Evolutionary conservation across 2,113 vertebrate species (phyloP).

Genomic region (Cavia porcellus): DNA sequence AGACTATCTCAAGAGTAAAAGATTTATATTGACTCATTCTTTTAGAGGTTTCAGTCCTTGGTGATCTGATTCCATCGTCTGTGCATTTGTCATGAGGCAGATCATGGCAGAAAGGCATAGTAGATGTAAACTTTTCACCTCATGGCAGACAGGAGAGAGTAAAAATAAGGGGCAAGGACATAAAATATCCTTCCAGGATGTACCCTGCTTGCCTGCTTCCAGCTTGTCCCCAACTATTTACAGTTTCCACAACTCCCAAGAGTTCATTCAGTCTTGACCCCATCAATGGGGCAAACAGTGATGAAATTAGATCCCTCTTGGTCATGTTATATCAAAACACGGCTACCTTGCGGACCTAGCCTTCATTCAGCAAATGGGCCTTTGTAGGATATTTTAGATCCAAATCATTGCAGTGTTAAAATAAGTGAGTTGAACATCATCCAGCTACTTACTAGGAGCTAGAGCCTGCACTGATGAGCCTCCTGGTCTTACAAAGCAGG

Average conservation of each 20-base stretch:
- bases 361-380: background rate
- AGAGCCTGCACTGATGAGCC: background rate
- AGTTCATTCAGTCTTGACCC: background rate
- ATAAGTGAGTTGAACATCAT: background rate
- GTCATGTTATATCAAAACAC: background rate
- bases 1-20: no score
- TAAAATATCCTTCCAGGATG: no score
- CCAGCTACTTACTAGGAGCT: rapidly evolving
- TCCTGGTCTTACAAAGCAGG: background rate
- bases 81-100: background rate
- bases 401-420: background rate
- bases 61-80: background rate
- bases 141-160: background rate
- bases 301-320: background rate
- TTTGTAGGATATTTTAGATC: background rate
- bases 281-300: background rate
- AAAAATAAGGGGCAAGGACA: background rate
- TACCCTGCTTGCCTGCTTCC: background rate
- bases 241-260: background rate
- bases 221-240: rapidly evolving
- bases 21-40: background rate
- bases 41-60: background rate
- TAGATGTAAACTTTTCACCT: background rate
- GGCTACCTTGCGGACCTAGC: background rate
- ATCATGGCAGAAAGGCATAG: background rate